Evolutionary conservation across 2,113 vertebrate genomes (phyloP).

Genomic region (Acanthochromis polyacanthus): DNA sequence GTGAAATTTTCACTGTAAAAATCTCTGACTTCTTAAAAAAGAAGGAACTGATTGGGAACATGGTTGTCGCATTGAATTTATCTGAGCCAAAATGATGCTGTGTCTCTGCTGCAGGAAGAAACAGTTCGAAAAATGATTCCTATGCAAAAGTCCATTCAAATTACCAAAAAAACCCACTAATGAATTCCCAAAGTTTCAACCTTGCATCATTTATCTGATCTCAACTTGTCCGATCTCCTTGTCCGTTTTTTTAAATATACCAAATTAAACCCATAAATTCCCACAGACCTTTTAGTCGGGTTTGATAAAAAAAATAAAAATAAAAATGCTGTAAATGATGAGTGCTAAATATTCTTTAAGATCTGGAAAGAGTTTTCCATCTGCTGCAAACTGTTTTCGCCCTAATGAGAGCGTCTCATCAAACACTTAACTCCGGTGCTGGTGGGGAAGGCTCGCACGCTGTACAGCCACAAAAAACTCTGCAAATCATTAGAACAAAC

Average conservation of each 20-base stretch:
- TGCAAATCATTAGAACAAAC: slow-evolving; percentile 60
- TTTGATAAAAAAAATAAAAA: not conserved
- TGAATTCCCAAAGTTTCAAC: too few relatives aligned
- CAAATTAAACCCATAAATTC: not conserved
- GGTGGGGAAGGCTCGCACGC: slow-evolving; percentile 18
- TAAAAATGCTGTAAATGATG: not conserved
- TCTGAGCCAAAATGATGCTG: not conserved
- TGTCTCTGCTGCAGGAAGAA: not conserved
- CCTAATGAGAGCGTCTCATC: slow-evolving; percentile 42
- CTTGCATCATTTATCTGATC: too few relatives aligned
- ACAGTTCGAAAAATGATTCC: not conserved
- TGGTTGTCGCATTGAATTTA: not conserved
- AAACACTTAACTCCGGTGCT: slow-evolving; percentile 14
- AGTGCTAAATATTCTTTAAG: not conserved
- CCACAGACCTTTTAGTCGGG: not conserved
- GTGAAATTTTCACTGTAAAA: not conserved
- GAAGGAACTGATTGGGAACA: not conserved
- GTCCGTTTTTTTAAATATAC: not conserved
- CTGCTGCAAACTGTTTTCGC: slow-evolving; percentile 8
- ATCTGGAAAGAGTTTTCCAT: slow-evolving; percentile 25
- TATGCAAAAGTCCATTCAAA: not conserved
- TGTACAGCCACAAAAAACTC: slow-evolving; percentile 37
- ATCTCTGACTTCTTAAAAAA: not conserved
- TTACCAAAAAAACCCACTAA: not conserved
- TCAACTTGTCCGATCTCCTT: not conserved